Evolutionary conservation across 30 jellyfish, hydroid and myxozoan species (phyloP), one percentile per base, ranked within the genome.

Genomic region (Aurelia sp.): DNA sequence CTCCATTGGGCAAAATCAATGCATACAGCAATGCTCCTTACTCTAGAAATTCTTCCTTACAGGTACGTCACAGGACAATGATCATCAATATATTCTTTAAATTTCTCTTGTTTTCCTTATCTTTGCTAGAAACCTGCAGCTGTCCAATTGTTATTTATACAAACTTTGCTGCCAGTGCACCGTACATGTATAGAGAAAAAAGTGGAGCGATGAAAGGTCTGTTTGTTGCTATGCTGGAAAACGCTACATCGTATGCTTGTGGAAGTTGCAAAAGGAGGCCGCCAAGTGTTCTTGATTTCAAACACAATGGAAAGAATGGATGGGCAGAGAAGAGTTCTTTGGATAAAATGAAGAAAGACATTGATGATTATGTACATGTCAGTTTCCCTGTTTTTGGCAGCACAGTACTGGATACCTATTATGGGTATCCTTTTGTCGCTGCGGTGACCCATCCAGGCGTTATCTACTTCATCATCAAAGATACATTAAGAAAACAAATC

Each of bases 321-420:
- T 79, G 86, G 90, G 92, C 96, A 2, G 86, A 66, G 66, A 88
- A 88, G 66, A 22, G 74, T 20, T 73, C 90, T 13, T 22, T 80
- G 55, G 52, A 33, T 18, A 81, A 60, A 47, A 73, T 88, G 82
- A 79, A 71, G 73, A 63, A 71, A 19, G 92, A 88, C 40, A 80
- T 88, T 47, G 96, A 80, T 58, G 63, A 72, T 18, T 71, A 66
- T 37, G 62, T 80, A 4, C 92, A 63, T 16, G 13, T 88, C 48
- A 88, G 89, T 50, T 88, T 88, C 62, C 96, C 96, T 0, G 75
- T 76, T 6, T 80, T 73, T 72, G 96, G 96, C 12, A 81, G 89
- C 61, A 62, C 84, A n/a, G 85, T 13, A 10, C 40, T 80, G 55
- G 79, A 69, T 19, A 60, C 67, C 6, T 76, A 66, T 57, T 58